Evolutionary conservation across 2,888 invertebrate genomes (phyloP).

Genomic region (Caenorhabditis japonica): DNA sequence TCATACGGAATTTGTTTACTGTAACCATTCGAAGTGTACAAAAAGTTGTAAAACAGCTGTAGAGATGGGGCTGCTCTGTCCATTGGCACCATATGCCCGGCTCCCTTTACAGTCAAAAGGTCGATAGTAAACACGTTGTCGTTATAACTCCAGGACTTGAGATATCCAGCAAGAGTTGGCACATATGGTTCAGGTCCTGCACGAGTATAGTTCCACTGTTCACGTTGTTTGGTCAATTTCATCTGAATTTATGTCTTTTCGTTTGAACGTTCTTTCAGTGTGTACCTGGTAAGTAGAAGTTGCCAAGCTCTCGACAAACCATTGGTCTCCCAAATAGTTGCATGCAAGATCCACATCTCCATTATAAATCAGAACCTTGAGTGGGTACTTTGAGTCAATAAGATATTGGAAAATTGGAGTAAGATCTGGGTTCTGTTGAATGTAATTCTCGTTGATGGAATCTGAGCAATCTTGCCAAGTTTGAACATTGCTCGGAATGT

Average conservation of each 20-base stretch:
- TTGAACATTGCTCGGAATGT: slow-evolving; percentile 57
- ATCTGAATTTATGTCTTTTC: slow-evolving; percentile 29
- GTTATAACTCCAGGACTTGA: slow-evolving; percentile 52
- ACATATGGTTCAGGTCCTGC: slow-evolving; percentile 33
- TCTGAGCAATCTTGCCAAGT: slow-evolving; percentile 65
- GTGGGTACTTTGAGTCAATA: slow-evolving; percentile 54
- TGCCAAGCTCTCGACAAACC: slow-evolving; percentile 67
- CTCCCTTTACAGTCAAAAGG: slow-evolving; percentile 66
- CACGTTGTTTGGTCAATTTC: slow-evolving; percentile 38
- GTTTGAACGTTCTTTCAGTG: too few species aligned
- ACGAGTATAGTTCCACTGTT: slow-evolving; percentile 61
- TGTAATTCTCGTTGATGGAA: slow-evolving; percentile 62
- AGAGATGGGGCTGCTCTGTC: slow-evolving; percentile 71
- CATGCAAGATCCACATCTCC: slow-evolving; percentile 73
- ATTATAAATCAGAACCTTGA: slow-evolving; percentile 70
- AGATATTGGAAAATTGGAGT: slow-evolving; percentile 66
- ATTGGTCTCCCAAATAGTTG: slow-evolving; percentile 72
- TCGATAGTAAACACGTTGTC: slow-evolving; percentile 56
- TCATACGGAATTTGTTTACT: slow-evolving; percentile 43
- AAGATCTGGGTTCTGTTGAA: slow-evolving; percentile 68
- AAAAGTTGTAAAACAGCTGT: slow-evolving; percentile 71
- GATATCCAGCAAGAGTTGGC: slow-evolving; percentile 56
- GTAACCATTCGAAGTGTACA: slow-evolving; percentile 55
- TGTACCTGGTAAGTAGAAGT: slow-evolving; percentile 7
- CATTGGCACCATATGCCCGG: slow-evolving; percentile 67